Evolutionary conservation across 2,797 vertebrate species (phyloP), one percentile per base, ranked within the genome.

Genomic region (Peromyscus aztecus): DNA sequence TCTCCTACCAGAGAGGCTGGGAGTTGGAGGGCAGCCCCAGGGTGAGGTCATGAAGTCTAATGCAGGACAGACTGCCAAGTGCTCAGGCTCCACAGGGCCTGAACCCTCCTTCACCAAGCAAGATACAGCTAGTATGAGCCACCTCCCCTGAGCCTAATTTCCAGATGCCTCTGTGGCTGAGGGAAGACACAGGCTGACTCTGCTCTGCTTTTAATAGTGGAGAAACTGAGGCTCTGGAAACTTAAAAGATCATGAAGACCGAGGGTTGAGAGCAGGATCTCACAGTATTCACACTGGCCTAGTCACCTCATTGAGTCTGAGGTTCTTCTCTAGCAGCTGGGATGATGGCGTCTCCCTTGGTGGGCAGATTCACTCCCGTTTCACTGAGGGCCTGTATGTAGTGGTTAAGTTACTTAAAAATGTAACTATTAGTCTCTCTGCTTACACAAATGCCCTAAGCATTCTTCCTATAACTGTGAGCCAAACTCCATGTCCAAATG

Each of bases 171-270:
- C 34, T 3, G 0, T 11, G 65, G n/a, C 83, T 55, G 7, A 6
- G 73, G 43, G 37, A 67, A 84, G 21, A 21, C 0, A 12, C 0
- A 43, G 0, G 31, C 85, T 37, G 19, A 61, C 3, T 12, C 61
- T 0, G 0, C 78, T 73, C 52, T 57, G 23, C 14, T 55, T 73
- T 40, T 55, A 19, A 71, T 71, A 81, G 43, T 40, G 46, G 61
- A 65, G 83, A 93, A 93, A 89, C 83, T 43, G 78, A 94, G 87
- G 65, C 11, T 91, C 31, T 49, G 77, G 73, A 57, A 61, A 69
- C 40, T 43, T 19, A 19, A 91, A 81, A 31, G 13, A 43, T 9
- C 17, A 17, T 17, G 34, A 91, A 84, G 57, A 23, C 29, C 11
- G 24, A 23, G 65, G 23, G 59, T 7, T 71, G 63, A 59, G 40